Evolutionary conservation across 2,888 invertebrate species (phyloP).

Genomic region (Pollenia amentaria): DNA sequence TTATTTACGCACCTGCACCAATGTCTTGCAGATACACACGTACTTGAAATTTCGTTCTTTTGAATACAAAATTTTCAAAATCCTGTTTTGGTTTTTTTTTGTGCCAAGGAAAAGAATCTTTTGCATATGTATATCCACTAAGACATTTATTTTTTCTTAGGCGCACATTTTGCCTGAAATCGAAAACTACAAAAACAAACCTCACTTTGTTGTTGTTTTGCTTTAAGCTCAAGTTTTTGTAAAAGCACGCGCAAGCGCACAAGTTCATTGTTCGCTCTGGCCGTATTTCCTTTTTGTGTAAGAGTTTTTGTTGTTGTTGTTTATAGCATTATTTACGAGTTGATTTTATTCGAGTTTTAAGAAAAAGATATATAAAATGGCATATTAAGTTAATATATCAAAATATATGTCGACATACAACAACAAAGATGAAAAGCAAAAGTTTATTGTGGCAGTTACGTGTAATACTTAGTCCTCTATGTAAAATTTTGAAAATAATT

Average conservation of each 20-base stretch:
- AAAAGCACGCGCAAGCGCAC: slow-evolving; percentile 66
- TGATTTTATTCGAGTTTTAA: slow-evolving; percentile 58
- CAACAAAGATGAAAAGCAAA: neutral
- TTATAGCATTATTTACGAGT: slow-evolving; percentile 68
- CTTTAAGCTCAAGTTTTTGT: slow-evolving; percentile 21
- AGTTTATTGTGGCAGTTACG: neutral
- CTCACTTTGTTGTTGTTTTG: slow-evolving; percentile 6
- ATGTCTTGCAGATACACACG: slow-evolving; percentile 49
- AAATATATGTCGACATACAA: slow-evolving; percentile 4
- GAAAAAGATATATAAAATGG: slow-evolving; percentile 36
- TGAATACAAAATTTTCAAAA: slow-evolving; percentile 26
- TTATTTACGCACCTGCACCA: slow-evolving; percentile 73
- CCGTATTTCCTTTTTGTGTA: slow-evolving; percentile 34
- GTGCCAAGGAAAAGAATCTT: slow-evolving; percentile 31
- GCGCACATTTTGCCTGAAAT: slow-evolving; percentile 44
- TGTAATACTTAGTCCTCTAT: neutral
- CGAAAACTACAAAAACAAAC: slow-evolving; percentile 35
- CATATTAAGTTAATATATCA: slow-evolving; percentile 68
- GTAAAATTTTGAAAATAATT: neutral
- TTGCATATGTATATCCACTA: slow-evolving; percentile 57
- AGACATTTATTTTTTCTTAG: slow-evolving; percentile 1
- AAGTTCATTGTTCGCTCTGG: slow-evolving; percentile 69
- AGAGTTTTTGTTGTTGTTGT: neutral
- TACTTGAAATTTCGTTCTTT: slow-evolving; percentile 30
- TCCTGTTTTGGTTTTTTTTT: slow-evolving; percentile 43